Base-by-base conservation (phyloP, 2,113 vertebrate species). In the Carassius gibelio region DNA sequence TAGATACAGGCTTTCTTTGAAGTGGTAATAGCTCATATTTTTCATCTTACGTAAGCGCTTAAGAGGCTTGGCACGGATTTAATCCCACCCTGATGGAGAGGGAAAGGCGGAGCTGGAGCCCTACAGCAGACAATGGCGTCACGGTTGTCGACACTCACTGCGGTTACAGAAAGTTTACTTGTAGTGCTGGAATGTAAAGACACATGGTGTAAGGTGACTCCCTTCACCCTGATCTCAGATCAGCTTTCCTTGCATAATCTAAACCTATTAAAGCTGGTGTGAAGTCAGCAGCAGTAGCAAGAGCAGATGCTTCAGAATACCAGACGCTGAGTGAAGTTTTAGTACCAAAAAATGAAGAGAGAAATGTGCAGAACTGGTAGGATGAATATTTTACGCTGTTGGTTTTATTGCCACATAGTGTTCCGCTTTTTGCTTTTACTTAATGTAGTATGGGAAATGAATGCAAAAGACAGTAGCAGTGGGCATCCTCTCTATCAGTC, bases 21-120 rank as follows among this genome's bases (percentile, higher is more conserved):
- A 85, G 61, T 50, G 75, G 74, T 82, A 80, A 80, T 82, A 62
- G 86, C 75, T 83, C 61, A 45, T 75, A 88, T 87, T 85, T 85
- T 52, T 75, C 83, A 57, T 52, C 23, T 88, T 86, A 88, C 14
- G 78, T 84, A 88, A 86, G 84, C 9, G 36, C 14, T 88, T 80
- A 57, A 89, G 85, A 81, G 74, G 84, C 86, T 80, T 50, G 9
- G 45, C 6, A 4, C 30, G 34, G 66, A 75, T 83, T 61, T 80
- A 88, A 86, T 85, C 78, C 75, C 42, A 5, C 21, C 19, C 62
- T 69, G 75, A 64, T 15, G 7, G 66, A 62, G 36, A 17, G 38
- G 72, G 62, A 19, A 55, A 55, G 23, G 84, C 10, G 57, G 79
- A 77, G 42, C 64, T 3, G 45, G 79, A 78, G 45, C 55, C n/a